Conservation (phyloP, 2,888 invertebrate genomes). For the Cheilosia urbana region DNA sequence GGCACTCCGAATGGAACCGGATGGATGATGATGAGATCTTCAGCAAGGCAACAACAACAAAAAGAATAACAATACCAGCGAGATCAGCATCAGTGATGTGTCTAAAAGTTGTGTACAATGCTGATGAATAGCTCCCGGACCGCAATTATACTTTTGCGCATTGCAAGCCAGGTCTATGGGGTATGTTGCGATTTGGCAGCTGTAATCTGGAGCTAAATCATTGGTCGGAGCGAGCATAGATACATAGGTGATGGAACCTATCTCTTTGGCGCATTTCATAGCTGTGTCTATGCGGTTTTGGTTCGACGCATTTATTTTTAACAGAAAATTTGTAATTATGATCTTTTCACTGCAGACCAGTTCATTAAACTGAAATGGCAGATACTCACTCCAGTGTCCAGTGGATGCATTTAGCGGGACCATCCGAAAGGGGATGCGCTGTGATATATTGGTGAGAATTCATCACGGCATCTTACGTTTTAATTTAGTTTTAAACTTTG, state of each 20-base stretch:
- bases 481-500: constrained; percentile 75
- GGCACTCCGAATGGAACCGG: constrained; percentile 73
- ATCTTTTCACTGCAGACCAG: constrained; percentile 74
- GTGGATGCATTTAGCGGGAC: constrained; percentile 28
- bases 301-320: constrained; percentile 61
- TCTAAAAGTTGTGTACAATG: constrained; percentile 73
- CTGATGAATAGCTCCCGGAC: constrained; percentile 75
- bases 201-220: constrained; percentile 75
- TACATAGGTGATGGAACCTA: constrained; percentile 7
- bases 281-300: constrained; percentile 13
- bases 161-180: constrained; percentile 25
- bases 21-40: constrained; percentile 74
- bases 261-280: constrained; percentile 12
- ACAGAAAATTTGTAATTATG: constrained; percentile 74
- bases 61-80: constrained; percentile 32
- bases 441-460: constrained; percentile 74
- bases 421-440: constrained; percentile 19
- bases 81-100: constrained; percentile 64
- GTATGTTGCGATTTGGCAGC: constrained; percentile 65
- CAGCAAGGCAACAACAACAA: constrained; percentile 38
- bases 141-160: constrained; percentile 75
- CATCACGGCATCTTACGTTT: constrained; percentile 74
- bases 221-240: constrained; percentile 50
- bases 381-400: constrained; percentile 20
- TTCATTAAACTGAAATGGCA: constrained; percentile 71